Base-by-base conservation (phyloP, 2,113 vertebrate species). In the Aplodontia rufa region DNA sequence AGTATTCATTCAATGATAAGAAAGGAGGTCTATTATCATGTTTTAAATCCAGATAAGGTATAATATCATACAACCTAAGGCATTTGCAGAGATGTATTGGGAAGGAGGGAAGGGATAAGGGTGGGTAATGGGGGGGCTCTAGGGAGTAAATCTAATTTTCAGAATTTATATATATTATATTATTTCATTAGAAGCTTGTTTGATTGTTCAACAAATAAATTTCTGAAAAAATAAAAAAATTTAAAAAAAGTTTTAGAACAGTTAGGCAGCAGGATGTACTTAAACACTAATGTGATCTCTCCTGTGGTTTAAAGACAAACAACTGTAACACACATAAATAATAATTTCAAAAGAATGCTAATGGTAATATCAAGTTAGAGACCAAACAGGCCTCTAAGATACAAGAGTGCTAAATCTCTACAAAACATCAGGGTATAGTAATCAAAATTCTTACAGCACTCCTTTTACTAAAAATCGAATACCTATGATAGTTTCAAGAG, bases 381-480 rank as follows among this genome's bases (percentile, higher is more conserved):
- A 40, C 37, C 47, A 64, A 68, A 40, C 16, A 71, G 79, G 79
- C 30, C 12, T 94, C 74, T 86, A 85, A 91, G 58, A 79, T 55
- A 55, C 19, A 83, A 79, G 45, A 64, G n/a, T 60, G 47, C 28
- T 75, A 88, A 78, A 74, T 90, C 17, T 45, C 22, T 69, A 28
- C 60, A 78, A 68, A 40, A 35, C 14, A 69, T 17, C 1, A 84
- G 55, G 40, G 3, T 60, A 37, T 13, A 28, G 24, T 51, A 71
- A 93, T 96, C 71, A 74, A 45, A 66, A 87, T 89, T 92, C 74
- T 62, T 69, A 20, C 6, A 64, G 40, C 10, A 45, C 30, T 94
- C 14, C 75, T n/a, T 96, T 95, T 68, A 62, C 26, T 87, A 42
- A 89, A 86, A 90, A 75, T 53, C 16, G 40, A 62, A 69, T 92